These are phyloP conservation scores for Gryllus bimaculatus DNA, from an alignment of 1,140 invertebrate genomes.

Conservation along the genomic window DNA sequence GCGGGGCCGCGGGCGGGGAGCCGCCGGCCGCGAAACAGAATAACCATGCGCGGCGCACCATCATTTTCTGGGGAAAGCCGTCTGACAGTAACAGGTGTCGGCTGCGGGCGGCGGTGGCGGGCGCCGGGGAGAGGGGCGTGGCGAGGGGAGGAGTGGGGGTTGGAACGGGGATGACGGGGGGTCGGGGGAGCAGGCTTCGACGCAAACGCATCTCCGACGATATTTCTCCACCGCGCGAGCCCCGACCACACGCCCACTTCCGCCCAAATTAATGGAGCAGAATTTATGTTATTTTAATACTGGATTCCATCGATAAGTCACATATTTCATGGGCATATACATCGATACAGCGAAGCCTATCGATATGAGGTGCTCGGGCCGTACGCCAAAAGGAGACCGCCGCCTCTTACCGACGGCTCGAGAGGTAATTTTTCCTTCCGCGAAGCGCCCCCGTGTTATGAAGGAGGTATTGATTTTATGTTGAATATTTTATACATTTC, in stretches of 20 bases:
- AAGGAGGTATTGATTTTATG: not conserved
- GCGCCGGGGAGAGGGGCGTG: too few species aligned
- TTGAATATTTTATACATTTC: not conserved
- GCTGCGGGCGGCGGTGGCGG: too few species aligned
- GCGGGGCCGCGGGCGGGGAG: too few species aligned
- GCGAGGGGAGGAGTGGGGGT: too few species aligned
- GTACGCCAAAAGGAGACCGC: not conserved
- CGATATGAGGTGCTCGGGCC: not conserved
- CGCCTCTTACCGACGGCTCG: not conserved
- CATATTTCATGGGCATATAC: not conserved
- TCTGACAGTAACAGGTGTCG: too few species aligned
- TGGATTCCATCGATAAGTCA: not conserved
- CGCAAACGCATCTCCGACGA: too few species aligned
- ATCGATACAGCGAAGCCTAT: not conserved
- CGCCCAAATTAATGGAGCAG: not conserved
- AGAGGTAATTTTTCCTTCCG: not conserved
- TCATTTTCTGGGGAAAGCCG: too few species aligned
- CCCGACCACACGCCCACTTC: not conserved
- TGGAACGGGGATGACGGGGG: too few species aligned
- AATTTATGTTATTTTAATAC: constrained; percentile 2
- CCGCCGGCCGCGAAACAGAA: too few species aligned
- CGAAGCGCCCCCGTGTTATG: not conserved
- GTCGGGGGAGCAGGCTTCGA: too few species aligned
- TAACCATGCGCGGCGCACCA: too few species aligned
- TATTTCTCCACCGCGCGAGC: too few species aligned